phyloP scores from a whole-genome alignment of 2,113 vertebrate genomes.

The Haemorhous mexicanus region DNA sequence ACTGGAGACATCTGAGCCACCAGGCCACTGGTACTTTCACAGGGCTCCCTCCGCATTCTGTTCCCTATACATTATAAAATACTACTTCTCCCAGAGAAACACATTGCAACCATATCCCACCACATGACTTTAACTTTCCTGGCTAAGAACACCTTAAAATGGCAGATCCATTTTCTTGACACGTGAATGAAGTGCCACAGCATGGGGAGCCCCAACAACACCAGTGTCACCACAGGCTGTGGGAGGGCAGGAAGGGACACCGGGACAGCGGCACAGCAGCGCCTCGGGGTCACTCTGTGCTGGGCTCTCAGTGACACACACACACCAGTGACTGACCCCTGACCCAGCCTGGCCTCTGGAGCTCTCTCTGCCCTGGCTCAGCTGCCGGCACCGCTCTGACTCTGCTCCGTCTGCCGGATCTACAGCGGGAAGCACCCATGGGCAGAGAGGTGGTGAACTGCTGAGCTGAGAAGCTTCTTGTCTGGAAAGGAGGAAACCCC shows the following conservation, averaged over 20 bases:
- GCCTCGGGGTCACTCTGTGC: accelerated
- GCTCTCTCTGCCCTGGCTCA: not conserved
- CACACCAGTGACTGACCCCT: not conserved
- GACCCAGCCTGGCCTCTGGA: not conserved
- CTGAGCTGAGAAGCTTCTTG: too few species aligned
- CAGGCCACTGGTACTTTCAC: not conserved
- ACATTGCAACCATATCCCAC: not conserved
- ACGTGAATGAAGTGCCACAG: not conserved
- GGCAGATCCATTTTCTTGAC: not conserved
- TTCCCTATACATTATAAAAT: not conserved
- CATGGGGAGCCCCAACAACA: accelerated
- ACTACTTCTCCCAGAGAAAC: not conserved
- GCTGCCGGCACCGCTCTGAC: accelerated
- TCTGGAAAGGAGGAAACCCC: too few species aligned
- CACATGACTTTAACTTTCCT: not conserved
- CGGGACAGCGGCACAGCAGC: accelerated
- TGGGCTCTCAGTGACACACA: not conserved
- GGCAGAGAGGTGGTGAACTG: not conserved
- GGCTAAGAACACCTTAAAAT: not conserved
- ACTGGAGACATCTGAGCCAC: accelerated
- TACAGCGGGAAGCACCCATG: accelerated
- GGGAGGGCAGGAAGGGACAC: not conserved
- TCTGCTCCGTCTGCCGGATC: accelerated
- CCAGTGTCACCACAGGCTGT: accelerated
- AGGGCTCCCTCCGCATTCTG: not conserved